Base-by-base conservation (phyloP, 2,113 vertebrate species). In the Corydoras maculifer region DNA sequence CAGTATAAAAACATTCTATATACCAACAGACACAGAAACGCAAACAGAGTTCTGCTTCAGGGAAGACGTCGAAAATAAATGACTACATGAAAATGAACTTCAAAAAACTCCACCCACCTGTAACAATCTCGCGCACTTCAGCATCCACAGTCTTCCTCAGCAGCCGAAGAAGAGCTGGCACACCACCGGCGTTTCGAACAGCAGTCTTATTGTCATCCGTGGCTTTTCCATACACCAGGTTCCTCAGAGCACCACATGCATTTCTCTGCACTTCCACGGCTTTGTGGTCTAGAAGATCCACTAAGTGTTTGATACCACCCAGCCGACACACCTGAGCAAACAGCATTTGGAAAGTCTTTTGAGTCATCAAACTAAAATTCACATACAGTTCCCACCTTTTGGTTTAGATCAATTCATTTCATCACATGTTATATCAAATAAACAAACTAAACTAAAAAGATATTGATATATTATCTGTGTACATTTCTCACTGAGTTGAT, bases 171-270 rank as follows among this genome's bases (percentile, higher is more conserved):
- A 99, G 90, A 43, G 97, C 96, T 9, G 95, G 93, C 51, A 99
- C 89, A 0, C 97, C 97, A 9, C 94, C 95, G 1, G 95, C 93
- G 2, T 97, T 98, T 86, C 91, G 92, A 87, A 99, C 93, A 0
- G 94, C 92, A 13, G 93, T 86, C 86, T 99, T 99, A 87, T 98
- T 99, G 75, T 99, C 95, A 43, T 99, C 96, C 18, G 93, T 95
- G 11, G 91, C 92, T 82, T 95, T 97, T 2, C 97, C 97, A 0
- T 97, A 99, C 29, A 99, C 96, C 0, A 99, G 90, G 82, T 98
- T 99, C 78, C 95, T 90, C 80, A 99, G 85, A 0, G 97, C 95
- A 0, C 97, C 97, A 0, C 96, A 98, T 5, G 96, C 92, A 10
- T 98, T 96, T 82, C 88, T 94, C 89, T 99, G 97, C 72, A 99